Evolutionary conservation across 2,797 vertebrate species (phyloP).

Genomic region (Neostethus bicornis): DNA sequence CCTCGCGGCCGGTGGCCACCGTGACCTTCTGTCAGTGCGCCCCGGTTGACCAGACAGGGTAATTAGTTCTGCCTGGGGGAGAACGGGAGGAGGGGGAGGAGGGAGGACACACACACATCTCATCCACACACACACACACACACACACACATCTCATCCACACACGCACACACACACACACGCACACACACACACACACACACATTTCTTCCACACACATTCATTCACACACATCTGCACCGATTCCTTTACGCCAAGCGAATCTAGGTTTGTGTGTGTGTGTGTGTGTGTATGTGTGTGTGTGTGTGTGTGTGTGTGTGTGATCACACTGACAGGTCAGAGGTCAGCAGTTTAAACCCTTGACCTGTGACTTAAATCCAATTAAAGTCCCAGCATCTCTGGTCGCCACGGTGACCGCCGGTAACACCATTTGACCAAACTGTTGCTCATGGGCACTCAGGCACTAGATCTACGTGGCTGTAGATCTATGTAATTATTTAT

Average conservation of each 20-base stretch:
- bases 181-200: conserved; percentile 15
- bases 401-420: too few species aligned
- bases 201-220: not conserved
- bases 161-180: conserved; percentile 32
- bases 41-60: conserved; percentile 75
- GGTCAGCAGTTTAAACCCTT: not conserved
- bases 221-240: too few species aligned
- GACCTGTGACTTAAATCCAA: too few species aligned
- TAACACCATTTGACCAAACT: too few species aligned
- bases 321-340: conserved; percentile 3
- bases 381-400: too few species aligned
- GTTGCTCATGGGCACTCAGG: too few species aligned
- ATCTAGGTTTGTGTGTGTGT: too few species aligned
- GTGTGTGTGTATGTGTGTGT: too few species aligned
- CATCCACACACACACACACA: conserved; percentile 33
- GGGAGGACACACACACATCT: conserved; percentile 18
- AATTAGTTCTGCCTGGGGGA: conserved; percentile 77
- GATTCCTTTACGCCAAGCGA: too few species aligned
- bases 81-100: not conserved
- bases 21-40: conserved; percentile 73
- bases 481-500: too few species aligned
- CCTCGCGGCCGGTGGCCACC: conserved; percentile 66
- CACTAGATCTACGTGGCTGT: too few species aligned
- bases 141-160: conserved; percentile 3
- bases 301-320: not conserved